phyloP scores from a whole-genome alignment of 1,140 invertebrate species.

The Macrocentrus cingulum region DNA sequence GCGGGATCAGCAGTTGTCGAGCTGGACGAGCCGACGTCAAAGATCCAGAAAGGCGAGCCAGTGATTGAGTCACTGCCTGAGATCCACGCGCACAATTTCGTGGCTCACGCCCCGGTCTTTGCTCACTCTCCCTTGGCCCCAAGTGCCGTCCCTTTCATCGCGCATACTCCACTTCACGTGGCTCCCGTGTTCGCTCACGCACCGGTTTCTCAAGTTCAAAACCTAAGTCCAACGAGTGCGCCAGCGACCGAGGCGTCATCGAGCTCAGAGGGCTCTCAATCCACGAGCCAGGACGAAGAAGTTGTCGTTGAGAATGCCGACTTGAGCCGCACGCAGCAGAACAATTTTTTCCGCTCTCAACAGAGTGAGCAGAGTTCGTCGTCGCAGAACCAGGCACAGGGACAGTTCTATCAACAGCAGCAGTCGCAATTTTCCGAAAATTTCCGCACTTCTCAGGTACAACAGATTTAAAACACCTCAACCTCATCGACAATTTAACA shows the following conservation, averaged over 20 bases:
- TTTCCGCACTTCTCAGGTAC: conserved; percentile 20
- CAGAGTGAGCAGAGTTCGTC: conserved; percentile 22
- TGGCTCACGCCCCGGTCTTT: conserved; percentile 19
- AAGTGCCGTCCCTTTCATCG: conserved; percentile 29
- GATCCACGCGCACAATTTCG: conserved; percentile 29
- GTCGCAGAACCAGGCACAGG: conserved; percentile 12
- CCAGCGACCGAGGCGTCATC: too few species aligned
- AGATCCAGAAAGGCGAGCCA: conserved; percentile 61
- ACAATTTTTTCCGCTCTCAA: conserved; percentile 16
- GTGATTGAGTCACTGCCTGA: conserved; percentile 44
- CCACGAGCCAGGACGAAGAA: conserved; percentile 39
- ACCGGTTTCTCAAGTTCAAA: conserved; percentile 23
- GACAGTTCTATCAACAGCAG: conserved; percentile 25
- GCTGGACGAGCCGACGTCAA: conserved; percentile 63
- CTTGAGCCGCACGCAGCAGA: conserved; percentile 37
- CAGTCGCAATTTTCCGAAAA: conserved; percentile 30
- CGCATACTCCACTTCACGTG: conserved; percentile 35
- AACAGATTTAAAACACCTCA: neutral
- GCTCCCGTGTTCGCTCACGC: conserved; percentile 29
- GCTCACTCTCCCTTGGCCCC: conserved; percentile 21
- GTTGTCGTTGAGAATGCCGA: conserved; percentile 50
- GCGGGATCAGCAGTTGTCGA: conserved; percentile 66
- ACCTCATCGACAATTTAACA: neutral
- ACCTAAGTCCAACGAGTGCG: conserved; percentile 18
- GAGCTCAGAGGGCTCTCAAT: too few species aligned